Base-by-base conservation (phyloP, 1,140 invertebrate species). In the Tachypleus tridentatus region DNA sequence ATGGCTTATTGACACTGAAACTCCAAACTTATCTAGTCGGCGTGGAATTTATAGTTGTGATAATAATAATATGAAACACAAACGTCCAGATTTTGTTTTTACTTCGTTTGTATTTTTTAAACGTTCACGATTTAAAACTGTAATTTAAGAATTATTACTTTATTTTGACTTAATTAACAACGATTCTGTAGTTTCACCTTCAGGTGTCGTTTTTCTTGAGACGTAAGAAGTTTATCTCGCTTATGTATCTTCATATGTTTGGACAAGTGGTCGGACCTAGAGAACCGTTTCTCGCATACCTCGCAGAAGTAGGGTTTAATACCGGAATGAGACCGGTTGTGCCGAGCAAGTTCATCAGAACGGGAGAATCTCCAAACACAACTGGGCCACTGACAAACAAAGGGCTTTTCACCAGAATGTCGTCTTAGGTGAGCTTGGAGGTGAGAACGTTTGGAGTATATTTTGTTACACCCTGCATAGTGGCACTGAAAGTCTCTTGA, bases 351-450 rank as follows among this genome's bases (percentile, higher is more conserved):
- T 76, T 97, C 93, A 73, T 97, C 94, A 0, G 93, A 96, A 54
- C 93, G 80, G 3, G 91, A 94, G 78, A 98, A 97, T 65, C 87
- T 82, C 93, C 94, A 97, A 7, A 83, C 84, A 76, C 94, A 98
- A 10, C 86, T 88, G 3, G 85, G 80, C 93, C 93, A 97, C 58
- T 86, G 88, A 74, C 92, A 95, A 4, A 76, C 78, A 73, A 97
- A 98, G 0, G 94, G 94, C 74, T 97, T 97, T 76, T 97, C 93
- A 1, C 93, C 94, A 2, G 93, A 91, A 77, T 97, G 94, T 8
- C 94, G 82, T 3, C 94, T 81, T 58, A 96, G 76, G 74, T 98
- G 95, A 3, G 94, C 93, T 73, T 96, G 94, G 29, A 97, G 81
- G 76, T 97, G 93, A 6, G 91, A 94, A 29, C 89, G 87, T 76